phyloP scores from a whole-genome alignment of 2,113 vertebrate genomes.

The Gadus chalcogrammus region DNA sequence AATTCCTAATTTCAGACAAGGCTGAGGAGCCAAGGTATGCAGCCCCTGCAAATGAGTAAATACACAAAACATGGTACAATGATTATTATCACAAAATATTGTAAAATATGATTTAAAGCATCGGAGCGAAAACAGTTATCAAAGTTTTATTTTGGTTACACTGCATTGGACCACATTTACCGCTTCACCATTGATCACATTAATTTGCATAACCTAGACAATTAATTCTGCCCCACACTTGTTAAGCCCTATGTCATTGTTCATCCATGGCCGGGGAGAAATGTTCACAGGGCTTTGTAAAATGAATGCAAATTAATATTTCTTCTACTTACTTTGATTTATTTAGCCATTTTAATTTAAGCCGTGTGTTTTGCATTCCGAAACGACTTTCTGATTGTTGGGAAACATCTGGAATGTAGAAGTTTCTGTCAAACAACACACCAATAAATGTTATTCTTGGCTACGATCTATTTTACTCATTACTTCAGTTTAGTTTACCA shows the following conservation, averaged over 20 bases:
- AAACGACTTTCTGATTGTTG: slow-evolving; percentile 29
- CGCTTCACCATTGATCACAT: slow-evolving; percentile 5
- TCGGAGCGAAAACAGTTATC: too few species aligned
- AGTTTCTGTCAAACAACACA: slow-evolving; percentile 19
- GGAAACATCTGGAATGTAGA: slow-evolving; percentile 16
- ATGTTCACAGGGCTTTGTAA: slow-evolving; percentile 38
- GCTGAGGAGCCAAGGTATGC: not conserved
- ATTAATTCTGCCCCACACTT: slow-evolving; percentile 14
- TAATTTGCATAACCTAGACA: slow-evolving; percentile 32
- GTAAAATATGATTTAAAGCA: too few species aligned
- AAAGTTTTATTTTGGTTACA: not conserved
- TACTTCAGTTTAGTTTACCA: too few species aligned
- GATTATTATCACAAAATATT: too few species aligned
- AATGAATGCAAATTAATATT: slow-evolving; percentile 29
- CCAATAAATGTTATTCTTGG: too few species aligned
- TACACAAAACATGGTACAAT: too few species aligned
- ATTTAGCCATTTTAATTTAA: not conserved
- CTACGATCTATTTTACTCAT: too few species aligned
- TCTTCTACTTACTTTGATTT: not conserved
- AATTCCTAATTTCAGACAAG: slow-evolving; percentile 6
- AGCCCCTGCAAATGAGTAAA: not conserved
- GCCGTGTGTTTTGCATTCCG: slow-evolving; percentile 11
- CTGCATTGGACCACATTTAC: not conserved
- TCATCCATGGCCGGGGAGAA: slow-evolving; percentile 23
- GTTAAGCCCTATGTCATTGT: slow-evolving; percentile 14